phyloP scores from a whole-genome alignment of 1,140 invertebrate species.

The Drosophila persimilis region DNA sequence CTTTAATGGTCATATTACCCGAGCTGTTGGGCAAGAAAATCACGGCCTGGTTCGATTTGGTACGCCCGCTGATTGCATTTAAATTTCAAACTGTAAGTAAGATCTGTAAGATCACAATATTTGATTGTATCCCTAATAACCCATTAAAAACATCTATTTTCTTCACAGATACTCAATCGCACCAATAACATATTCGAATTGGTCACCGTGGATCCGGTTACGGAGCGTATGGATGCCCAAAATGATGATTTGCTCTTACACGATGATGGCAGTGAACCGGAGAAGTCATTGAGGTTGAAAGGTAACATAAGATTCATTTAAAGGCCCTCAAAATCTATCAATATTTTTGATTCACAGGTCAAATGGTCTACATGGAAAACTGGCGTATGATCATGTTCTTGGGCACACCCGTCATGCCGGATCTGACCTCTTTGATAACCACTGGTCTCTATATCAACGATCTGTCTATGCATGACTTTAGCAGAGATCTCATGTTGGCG shows the following conservation, averaged over 20 bases:
- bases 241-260: slow-evolving; percentile 85
- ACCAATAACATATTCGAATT: slow-evolving; percentile 98
- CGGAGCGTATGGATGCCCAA: slow-evolving; percentile 86
- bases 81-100: slow-evolving; percentile 95
- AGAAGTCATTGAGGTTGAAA: slow-evolving; percentile 91
- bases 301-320: slow-evolving; percentile 84
- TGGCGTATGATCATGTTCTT: slow-evolving; percentile 99
- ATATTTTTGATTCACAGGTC: slow-evolving; percentile 84
- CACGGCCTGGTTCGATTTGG: slow-evolving; percentile 95
- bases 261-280: slow-evolving; percentile 87
- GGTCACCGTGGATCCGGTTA: slow-evolving; percentile 92
- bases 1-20: slow-evolving; percentile 94
- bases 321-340: too few species aligned
- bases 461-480: slow-evolving; percentile 98
- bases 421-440: slow-evolving; percentile 93
- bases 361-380: slow-evolving; percentile 99
- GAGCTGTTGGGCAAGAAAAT: slow-evolving; percentile 94
- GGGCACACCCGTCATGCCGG: slow-evolving; percentile 97
- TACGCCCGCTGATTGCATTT: slow-evolving; percentile 95
- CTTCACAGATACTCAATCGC: slow-evolving; percentile 92
- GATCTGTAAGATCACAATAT: fast-evolving
- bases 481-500: slow-evolving; percentile 97
- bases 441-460: slow-evolving; percentile 97
- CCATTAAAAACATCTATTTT: background rate
- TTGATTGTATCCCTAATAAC: background rate